Base-by-base conservation (phyloP, 2,888 invertebrate species). In the Notodonta ziczac region DNA sequence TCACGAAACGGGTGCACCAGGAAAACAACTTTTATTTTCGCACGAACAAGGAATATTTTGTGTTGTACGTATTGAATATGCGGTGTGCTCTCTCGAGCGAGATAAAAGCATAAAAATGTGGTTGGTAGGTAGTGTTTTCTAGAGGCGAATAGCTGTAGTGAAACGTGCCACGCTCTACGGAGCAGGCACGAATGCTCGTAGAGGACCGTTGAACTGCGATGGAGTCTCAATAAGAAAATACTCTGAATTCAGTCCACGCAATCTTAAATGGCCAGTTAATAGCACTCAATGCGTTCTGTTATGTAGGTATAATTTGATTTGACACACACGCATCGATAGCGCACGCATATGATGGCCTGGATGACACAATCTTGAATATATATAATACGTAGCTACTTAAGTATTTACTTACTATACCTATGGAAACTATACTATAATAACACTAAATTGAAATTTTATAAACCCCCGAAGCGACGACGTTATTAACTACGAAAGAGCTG, bases 141-240 rank as follows among this genome's bases (percentile, higher is more conserved):
- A 89, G 83, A 74, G 69, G 74, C 87, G 86, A 93, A 93, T 93
- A 92, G 86, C 92, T 93, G 84, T 84, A 90, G 93, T 92, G 93
- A 93, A 93, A 93, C 91, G 89, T 83, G 82, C 71, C 76, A 90
- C 90, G 91, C 81, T 91, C 80, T 70, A 78, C 61, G 75, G 84
- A 80, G 81, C 89, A 83, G 70, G 80, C 86, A 83, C 84, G 80
- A 81, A 82, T 69, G 70, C 69, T 68, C 62, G 72, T 63, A 66
- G 66, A 63, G 44, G 70, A 66, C 62, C 74, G 73, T 76, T 80
- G 77, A 78, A 77, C 68, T 13, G 35, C 70, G 67, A 64, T 63
- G 51, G 52, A 61, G 59, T 63, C 61, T 62, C 61, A 66, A 67
- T 42, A 58, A 52, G 42, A 52, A 42, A 52, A 52, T 44, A 32